phyloP scores from a whole-genome alignment of 2,797 vertebrate genomes.

The Glyptemys insculpta region DNA sequence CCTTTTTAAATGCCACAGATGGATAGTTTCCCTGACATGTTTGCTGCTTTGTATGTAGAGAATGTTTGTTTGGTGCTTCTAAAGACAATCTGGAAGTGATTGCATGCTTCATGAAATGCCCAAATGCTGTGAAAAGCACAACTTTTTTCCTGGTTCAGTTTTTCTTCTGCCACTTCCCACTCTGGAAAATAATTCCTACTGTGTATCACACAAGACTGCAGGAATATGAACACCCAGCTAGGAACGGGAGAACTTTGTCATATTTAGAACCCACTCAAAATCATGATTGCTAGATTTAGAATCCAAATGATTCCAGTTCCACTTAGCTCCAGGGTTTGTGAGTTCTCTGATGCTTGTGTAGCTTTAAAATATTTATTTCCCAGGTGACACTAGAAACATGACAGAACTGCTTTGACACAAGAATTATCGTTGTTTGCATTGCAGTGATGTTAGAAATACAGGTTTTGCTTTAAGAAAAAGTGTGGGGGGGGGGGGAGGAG shows the following conservation, averaged over 20 bases:
- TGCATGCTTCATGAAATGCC: neutral
- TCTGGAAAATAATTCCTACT: no score
- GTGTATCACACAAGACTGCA: no score
- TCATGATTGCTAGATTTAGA: neutral
- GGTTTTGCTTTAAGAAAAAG: neutral
- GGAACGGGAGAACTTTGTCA: neutral
- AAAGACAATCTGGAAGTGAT: neutral
- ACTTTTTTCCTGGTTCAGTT: no score
- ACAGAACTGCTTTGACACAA: accelerated
- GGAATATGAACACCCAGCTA: neutral
- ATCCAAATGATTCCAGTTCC: neutral
- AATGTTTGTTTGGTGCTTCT: neutral
- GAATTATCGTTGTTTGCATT: neutral
- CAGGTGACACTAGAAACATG: neutral
- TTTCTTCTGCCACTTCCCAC: no score
- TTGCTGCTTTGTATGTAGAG: neutral
- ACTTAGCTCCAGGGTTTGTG: accelerated
- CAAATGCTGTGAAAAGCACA: neutral
- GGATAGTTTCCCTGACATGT: neutral
- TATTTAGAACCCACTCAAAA: accelerated
- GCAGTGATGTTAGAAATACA: neutral
- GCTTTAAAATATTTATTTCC: slow-evolving; percentile 7
- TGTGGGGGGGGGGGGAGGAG: neutral
- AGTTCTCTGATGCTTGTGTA: neutral
- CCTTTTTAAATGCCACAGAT: neutral